Base-by-base conservation (phyloP, 2,113 vertebrate genomes). In the Pterocles gutturalis region DNA sequence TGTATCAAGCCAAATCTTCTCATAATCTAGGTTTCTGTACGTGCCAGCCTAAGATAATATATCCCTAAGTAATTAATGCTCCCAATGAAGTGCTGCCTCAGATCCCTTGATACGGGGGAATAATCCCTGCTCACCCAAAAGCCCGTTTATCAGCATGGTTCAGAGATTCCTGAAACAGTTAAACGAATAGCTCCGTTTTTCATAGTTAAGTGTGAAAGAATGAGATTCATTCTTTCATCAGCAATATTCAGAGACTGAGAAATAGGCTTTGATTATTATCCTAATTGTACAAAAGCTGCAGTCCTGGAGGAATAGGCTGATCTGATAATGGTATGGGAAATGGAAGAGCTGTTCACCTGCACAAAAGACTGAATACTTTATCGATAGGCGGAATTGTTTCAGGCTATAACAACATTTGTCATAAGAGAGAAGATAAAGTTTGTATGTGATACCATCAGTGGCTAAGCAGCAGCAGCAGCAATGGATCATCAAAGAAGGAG, bases 211-310 rank as follows among this genome's bases (percentile, higher is more conserved):
- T 1, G 0, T 66, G 66, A 80, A 90, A 91, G 70, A 95, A n/a
- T 72, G 28, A 38, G 55, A 73, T 75, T 66, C 17, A 0, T 66
- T 93, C 76, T 83, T 92, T 84, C 90, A 94, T 93, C 95, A 95
- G 80, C 45, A 81, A 70, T 58, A 87, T 85, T 95, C 90, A 81
- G 71, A 90, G 75, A 73, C 66, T 62, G 58, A 95, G 75, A 83
- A 92, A 83, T 80, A 97, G 55, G 46, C 60, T 38, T 36, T 90
- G 93, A 90, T 95, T 93, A 58, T 91, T 88, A 46, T 65, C 73
- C 60, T 77, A 83, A 88, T 33, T 85, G 78, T 65, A 43, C 71
- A 82, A 94, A 53, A 36, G 45, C 88, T 79, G 55, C 71, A 84
- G 41, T 87, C 61, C 80, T 92, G 33, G 24, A 82, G 90, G 93